Evolutionary conservation across 1,140 invertebrate genomes (phyloP).

Genomic region (Penaeus japonicus): DNA sequence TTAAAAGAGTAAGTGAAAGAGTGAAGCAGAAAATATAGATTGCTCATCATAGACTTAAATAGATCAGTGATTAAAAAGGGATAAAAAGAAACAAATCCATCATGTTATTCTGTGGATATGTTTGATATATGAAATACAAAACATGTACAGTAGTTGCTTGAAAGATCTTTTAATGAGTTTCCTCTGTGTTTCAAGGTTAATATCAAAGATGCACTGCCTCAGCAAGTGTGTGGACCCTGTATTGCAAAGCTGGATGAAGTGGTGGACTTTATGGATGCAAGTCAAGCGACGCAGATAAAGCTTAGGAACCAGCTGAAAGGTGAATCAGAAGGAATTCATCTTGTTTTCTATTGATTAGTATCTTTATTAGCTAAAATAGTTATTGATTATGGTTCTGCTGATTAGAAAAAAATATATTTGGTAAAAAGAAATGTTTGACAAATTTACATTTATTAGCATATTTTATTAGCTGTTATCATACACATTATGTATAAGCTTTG

Average conservation of each 20-base stretch:
- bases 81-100: too few relatives aligned
- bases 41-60: too few relatives aligned
- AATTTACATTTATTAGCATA: too few relatives aligned
- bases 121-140: not conserved
- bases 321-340: not conserved
- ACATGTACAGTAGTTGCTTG: not conserved
- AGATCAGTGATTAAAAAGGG: too few relatives aligned
- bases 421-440: too few relatives aligned
- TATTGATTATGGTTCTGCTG: too few relatives aligned
- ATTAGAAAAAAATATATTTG: too few relatives aligned
- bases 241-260: conserved; percentile 44
- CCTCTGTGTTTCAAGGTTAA: not conserved
- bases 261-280: conserved; percentile 40
- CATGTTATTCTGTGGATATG: not conserved
- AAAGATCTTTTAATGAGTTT: not conserved
- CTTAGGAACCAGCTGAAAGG: conserved; percentile 33
- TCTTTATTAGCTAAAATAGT: too few relatives aligned
- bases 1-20: too few relatives aligned
- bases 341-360: not conserved
- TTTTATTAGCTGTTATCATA: too few relatives aligned
- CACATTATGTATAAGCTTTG: too few relatives aligned
- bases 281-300: conserved; percentile 32
- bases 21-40: too few relatives aligned
- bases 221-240: conserved; percentile 41
- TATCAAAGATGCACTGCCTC: conserved; percentile 32